A percentile compares a stretch with the other conserved stretches of the same genome.
phyloP scores from a whole-genome alignment of 2,113 vertebrate species.

The Callaeas wilsoni region DNA sequence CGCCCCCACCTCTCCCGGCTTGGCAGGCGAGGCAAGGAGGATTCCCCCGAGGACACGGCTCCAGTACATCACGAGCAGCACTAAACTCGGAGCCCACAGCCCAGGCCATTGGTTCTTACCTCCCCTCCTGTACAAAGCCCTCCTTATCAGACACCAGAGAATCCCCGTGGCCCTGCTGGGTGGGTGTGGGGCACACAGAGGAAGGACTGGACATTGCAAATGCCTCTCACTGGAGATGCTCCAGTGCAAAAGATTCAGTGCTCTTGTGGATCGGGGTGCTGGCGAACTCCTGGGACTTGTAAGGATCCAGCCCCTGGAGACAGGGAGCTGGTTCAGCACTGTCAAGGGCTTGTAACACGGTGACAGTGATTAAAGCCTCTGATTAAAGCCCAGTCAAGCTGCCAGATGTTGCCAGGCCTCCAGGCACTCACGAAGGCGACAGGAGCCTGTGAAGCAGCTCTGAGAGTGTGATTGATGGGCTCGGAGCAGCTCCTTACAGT shows the following conservation, averaged over 20 bases:
- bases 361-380: neutral
- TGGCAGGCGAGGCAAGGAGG: fast-evolving
- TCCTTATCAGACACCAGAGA: neutral
- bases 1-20: fast-evolving
- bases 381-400: neutral
- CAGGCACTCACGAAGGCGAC: neutral
- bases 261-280: neutral
- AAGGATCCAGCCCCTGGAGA: neutral
- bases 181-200: neutral
- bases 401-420: slow-evolving; percentile 8
- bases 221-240: neutral
- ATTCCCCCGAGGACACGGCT: neutral
- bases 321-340: neutral
- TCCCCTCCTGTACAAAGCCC: neutral
- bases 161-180: neutral
- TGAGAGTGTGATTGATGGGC: neutral
- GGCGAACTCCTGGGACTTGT: fast-evolving
- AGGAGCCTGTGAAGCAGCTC: neutral
- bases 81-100: neutral
- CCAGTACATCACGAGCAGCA: neutral
- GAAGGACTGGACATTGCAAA: neutral
- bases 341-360: neutral
- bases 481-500: neutral
- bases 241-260: neutral
- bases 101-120: fast-evolving